Conservation (phyloP, 2,797 vertebrate genomes). For the Gallinago solitaria region DNA sequence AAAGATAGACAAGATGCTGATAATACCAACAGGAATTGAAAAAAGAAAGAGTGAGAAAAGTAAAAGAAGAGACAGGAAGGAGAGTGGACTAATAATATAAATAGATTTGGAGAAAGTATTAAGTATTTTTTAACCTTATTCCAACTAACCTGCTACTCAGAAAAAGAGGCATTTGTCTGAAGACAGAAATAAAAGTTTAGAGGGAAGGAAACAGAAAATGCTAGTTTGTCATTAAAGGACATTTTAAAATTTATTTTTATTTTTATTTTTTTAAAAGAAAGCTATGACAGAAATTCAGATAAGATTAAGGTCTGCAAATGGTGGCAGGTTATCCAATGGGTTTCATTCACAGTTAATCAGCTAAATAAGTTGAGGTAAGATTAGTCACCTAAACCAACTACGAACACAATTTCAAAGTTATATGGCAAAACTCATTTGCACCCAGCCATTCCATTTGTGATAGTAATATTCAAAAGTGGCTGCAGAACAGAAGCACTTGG, state of each 20-base stretch:
- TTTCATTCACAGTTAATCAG: neutral
- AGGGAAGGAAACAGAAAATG: neutral
- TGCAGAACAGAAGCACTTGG: neutral
- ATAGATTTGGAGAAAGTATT: neutral
- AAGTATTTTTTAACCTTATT: neutral
- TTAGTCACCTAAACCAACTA: neutral
- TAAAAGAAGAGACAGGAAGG: neutral
- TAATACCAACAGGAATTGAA: neutral
- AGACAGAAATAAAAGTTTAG: neutral
- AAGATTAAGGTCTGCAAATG: neutral
- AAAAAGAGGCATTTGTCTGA: neutral
- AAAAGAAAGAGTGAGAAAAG: neutral
- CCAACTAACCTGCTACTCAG: neutral
- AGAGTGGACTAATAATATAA: neutral
- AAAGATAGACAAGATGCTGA: neutral
- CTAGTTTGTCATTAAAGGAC: neutral
- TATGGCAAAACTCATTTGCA: accelerated
- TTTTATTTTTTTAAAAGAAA: neutral
- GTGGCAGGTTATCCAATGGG: neutral
- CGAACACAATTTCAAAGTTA: neutral
- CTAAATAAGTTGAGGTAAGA: neutral
- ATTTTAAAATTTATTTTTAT: neutral
- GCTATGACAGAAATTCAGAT: neutral
- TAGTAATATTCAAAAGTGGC: neutral
- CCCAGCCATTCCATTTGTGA: neutral